Percentiles rank a stretch among this genome's conserved stretches.
phyloP scores from a whole-genome alignment of 2,113 vertebrate species.

The Rhinogobius similis region DNA sequence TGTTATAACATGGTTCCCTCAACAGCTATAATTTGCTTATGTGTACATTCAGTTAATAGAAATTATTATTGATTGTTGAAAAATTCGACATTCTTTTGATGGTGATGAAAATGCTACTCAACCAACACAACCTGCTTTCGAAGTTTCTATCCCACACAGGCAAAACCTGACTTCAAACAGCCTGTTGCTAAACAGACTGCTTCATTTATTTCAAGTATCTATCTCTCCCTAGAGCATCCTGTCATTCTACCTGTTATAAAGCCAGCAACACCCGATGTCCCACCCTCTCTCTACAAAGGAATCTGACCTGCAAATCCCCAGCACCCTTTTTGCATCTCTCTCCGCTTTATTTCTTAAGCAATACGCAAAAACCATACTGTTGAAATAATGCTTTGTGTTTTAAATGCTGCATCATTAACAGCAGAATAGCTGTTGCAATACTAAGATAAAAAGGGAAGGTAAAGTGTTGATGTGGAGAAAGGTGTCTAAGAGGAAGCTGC shows the following conservation, averaged over 20 bases:
- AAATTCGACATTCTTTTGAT: too few relatives aligned
- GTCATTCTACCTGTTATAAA: conserved; percentile 78
- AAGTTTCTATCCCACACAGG: conserved; percentile 34
- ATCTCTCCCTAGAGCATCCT: conserved; percentile 68
- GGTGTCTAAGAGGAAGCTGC: too few relatives aligned
- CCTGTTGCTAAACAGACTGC: conserved; percentile 60
- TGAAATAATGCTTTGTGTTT: conserved; percentile 23
- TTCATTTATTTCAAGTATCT: conserved; percentile 69
- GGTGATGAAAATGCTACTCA: neutral
- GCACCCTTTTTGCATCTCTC: conserved; percentile 70
- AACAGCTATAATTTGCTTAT: neutral
- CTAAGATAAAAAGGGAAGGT: conserved; percentile 29
- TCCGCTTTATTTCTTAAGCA: conserved; percentile 39
- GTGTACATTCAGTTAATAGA: too few relatives aligned
- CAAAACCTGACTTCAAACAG: conserved; percentile 56
- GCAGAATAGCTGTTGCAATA: conserved; percentile 43
- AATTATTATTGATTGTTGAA: neutral
- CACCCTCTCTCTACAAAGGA: conserved; percentile 74
- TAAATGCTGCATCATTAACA: conserved; percentile 47
- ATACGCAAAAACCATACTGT: conserved; percentile 43
- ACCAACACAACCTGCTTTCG: conserved; percentile 25
- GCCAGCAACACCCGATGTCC: conserved; percentile 74
- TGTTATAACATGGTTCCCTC: neutral
- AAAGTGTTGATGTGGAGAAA: neutral
- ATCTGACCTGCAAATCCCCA: conserved; percentile 64